These are phyloP conservation scores for Cheilosia vulpina DNA, from an alignment of 2,888 invertebrate genomes.

Conservation along the genomic window DNA sequence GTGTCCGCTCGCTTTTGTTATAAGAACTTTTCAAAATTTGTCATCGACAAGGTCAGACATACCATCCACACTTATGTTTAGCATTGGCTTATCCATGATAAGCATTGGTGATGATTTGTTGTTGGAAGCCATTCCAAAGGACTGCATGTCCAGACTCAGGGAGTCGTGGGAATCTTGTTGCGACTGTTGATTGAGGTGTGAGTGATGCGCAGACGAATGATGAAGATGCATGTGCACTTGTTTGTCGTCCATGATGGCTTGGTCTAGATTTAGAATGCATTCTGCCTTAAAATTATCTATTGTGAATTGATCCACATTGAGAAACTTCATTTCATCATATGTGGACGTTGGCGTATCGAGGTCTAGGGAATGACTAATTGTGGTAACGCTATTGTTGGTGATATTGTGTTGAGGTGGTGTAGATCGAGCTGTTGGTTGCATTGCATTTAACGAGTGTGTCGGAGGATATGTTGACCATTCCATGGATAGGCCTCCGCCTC, in stretches of 20 bases:
- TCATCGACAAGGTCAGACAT: constrained; percentile 82
- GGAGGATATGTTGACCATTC: constrained; percentile 82
- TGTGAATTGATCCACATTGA: constrained; percentile 83
- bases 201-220: constrained; percentile 50
- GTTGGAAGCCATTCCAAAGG: constrained; percentile 77
- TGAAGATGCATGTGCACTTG: constrained; percentile 73
- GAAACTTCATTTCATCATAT: constrained; percentile 83
- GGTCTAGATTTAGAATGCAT: constrained; percentile 83
- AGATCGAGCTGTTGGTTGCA: constrained; percentile 68
- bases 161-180: constrained; percentile 70
- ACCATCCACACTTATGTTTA: constrained; percentile 81
- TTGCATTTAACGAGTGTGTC: constrained; percentile 69
- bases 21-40: constrained; percentile 76
- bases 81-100: constrained; percentile 82
- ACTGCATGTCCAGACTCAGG: constrained; percentile 75
- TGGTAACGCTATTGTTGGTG: constrained; percentile 63
- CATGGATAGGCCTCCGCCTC: constrained; percentile 82
- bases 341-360: constrained; percentile 80
- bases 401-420: constrained; percentile 54
- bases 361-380: constrained; percentile 78
- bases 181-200: constrained; percentile 50
- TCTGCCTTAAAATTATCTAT: constrained; percentile 83
- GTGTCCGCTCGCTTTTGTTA: constrained; percentile 40
- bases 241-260: constrained; percentile 80
- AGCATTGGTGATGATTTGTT: constrained; percentile 81